phyloP scores from a whole-genome alignment of 2,888 invertebrate species.

The Linnaemya vulpina region DNA sequence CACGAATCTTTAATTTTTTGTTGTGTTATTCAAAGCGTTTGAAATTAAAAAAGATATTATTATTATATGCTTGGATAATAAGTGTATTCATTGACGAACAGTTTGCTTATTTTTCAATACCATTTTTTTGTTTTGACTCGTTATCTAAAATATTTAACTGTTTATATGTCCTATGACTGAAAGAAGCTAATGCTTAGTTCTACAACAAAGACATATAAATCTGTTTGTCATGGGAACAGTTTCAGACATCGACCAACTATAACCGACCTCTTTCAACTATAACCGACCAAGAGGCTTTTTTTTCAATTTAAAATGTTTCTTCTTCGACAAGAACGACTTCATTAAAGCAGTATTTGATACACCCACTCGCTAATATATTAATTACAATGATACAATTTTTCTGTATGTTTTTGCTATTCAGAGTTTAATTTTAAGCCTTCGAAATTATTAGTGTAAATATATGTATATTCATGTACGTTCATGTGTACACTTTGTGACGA shows the following conservation, averaged over 20 bases:
- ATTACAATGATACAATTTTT: not conserved
- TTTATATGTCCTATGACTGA: too few species aligned
- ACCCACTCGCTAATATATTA: not conserved
- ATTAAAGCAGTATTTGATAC: not conserved
- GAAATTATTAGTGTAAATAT: not conserved
- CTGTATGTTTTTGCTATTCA: not conserved
- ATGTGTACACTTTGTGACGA: constrained; percentile 37
- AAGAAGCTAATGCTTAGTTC: not conserved
- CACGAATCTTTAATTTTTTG: not conserved
- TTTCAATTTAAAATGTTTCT: not conserved
- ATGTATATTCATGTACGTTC: not conserved
- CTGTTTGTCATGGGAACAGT: not conserved
- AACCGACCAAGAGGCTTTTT: too few species aligned
- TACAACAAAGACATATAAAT: not conserved
- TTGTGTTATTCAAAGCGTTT: constrained; percentile 32
- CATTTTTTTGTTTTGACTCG: too few species aligned
- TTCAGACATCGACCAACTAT: not conserved
- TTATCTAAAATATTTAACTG: too few species aligned
- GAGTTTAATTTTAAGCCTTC: not conserved
- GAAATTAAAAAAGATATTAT: not conserved
- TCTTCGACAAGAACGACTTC: not conserved
- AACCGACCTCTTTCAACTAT: too few species aligned
- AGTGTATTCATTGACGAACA: not conserved
- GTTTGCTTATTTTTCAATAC: not conserved
- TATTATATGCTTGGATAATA: too few species aligned